Percentiles rank a stretch among this genome's conserved stretches.
phyloP scores from a whole-genome alignment of 1,140 invertebrate genomes.

The Brachystomella parvula region DNA sequence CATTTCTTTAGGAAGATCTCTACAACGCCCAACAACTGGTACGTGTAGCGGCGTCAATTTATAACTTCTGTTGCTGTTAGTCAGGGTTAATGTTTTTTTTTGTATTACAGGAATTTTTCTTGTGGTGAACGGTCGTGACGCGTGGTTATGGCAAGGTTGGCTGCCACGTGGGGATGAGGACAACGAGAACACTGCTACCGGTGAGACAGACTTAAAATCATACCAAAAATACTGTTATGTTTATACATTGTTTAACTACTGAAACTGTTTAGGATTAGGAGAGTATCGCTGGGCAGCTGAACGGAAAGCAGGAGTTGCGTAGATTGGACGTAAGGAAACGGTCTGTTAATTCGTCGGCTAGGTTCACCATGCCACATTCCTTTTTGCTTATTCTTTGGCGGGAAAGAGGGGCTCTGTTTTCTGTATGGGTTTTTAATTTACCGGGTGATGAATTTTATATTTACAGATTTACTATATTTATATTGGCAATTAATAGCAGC shows the following conservation, averaged over 20 bases:
- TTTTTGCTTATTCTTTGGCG: no score
- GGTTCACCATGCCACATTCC: no score
- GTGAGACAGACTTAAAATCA: conserved; percentile 34
- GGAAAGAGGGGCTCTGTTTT: no score
- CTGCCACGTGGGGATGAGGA: conserved; percentile 56
- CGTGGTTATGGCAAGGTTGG: conserved; percentile 94
- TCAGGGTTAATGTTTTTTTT: background rate
- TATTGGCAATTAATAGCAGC: no score
- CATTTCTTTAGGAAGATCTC: conserved; percentile 75
- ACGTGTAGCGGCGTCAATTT: no score
- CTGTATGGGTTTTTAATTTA: no score
- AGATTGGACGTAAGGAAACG: conserved; percentile 51
- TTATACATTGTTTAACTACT: background rate
- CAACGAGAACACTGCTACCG: conserved; percentile 39
- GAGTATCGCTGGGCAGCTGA: conserved; percentile 69
- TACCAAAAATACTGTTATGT: background rate
- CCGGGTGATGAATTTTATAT: no score
- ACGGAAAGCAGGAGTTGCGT: conserved; percentile 64
- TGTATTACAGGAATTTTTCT: conserved; percentile 63
- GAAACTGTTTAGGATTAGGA: conserved; percentile 53
- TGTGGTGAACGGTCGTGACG: conserved; percentile 60
- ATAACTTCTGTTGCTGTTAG: no score
- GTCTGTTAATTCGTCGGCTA: conserved; percentile 60
- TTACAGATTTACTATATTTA: no score
- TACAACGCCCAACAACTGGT: conserved; percentile 77